Percentiles rank a stretch among this genome's conserved stretches.
phyloP scores from a whole-genome alignment of 1,140 invertebrate genomes.

The Drosophila carrolli region DNA sequence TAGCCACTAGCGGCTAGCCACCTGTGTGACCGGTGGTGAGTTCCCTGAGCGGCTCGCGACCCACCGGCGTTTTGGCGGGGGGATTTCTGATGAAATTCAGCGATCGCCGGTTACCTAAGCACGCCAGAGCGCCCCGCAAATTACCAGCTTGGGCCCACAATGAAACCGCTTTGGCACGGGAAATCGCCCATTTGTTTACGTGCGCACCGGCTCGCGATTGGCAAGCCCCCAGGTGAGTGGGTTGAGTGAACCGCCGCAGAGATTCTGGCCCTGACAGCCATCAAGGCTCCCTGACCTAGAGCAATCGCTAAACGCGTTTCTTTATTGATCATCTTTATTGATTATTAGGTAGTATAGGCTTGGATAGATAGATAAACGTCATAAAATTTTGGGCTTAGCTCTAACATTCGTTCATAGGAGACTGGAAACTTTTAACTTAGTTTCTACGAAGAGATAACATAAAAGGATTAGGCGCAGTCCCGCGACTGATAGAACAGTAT shows the following conservation, averaged over 20 bases:
- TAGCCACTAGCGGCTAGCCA: not conserved
- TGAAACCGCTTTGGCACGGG: constrained; percentile 26
- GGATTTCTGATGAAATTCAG: constrained; percentile 45
- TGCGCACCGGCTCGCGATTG: constrained; percentile 25
- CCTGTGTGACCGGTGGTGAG: constrained; percentile 6
- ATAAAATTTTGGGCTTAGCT: constrained; percentile 46
- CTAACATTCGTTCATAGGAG: constrained; percentile 19
- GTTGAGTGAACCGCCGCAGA: constrained; percentile 36
- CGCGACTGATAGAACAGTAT: constrained; percentile 99
- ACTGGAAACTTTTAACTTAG: constrained; percentile 15
- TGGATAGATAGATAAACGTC: constrained; percentile 38
- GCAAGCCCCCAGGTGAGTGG: constrained; percentile 44
- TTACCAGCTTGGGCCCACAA: constrained; percentile 28
- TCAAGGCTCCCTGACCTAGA: constrained; percentile 43
- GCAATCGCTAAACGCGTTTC: not conserved
- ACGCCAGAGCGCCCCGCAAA: constrained; percentile 19
- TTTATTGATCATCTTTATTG: constrained; percentile 42
- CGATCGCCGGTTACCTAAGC: constrained; percentile 24
- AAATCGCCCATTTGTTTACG: constrained; percentile 46
- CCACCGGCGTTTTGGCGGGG: not conserved
- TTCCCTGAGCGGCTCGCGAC: constrained; percentile 10
- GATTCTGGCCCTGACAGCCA: constrained; percentile 13
- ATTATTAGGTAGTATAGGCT: constrained; percentile 9
- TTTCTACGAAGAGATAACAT: constrained; percentile 3
- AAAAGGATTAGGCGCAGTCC: constrained; percentile 86